phyloP scores from a whole-genome alignment of 2,113 vertebrate genomes.

The Zosterops pallidus region DNA sequence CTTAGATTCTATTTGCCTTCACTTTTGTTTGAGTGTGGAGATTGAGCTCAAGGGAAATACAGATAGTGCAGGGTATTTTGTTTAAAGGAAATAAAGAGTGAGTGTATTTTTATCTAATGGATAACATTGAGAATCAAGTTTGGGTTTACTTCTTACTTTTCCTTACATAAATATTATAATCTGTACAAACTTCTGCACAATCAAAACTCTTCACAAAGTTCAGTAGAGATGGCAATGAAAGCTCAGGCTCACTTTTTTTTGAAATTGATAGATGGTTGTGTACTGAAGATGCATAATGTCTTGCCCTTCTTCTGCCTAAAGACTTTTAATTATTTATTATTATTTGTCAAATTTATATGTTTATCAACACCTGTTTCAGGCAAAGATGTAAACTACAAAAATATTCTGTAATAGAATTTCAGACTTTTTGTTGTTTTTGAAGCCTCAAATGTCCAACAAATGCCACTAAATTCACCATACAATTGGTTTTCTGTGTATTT shows the following conservation, averaged over 20 bases:
- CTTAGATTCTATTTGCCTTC: neutral
- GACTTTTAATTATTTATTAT: neutral
- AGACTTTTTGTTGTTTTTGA: neutral
- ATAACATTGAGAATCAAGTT: neutral
- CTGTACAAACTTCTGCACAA: neutral
- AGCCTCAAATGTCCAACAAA: neutral
- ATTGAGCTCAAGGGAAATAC: neutral
- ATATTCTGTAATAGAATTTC: neutral
- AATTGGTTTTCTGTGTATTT: neutral
- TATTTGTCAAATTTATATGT: neutral
- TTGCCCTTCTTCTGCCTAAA: neutral
- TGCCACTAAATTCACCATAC: neutral
- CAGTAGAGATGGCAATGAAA: neutral
- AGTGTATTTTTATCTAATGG: fast-evolving
- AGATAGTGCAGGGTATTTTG: neutral
- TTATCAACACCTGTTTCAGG: neutral
- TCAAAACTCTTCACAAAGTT: neutral
- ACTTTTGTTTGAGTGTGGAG: neutral
- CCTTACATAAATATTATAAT: neutral
- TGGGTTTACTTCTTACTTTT: neutral
- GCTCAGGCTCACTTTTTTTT: neutral
- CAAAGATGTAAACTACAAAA: neutral
- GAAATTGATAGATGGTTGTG: neutral
- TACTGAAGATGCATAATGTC: neutral
- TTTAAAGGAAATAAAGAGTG: neutral